Conservation (phyloP, 2,797 vertebrate genomes). For the Odontamblyopus lacepedii region DNA sequence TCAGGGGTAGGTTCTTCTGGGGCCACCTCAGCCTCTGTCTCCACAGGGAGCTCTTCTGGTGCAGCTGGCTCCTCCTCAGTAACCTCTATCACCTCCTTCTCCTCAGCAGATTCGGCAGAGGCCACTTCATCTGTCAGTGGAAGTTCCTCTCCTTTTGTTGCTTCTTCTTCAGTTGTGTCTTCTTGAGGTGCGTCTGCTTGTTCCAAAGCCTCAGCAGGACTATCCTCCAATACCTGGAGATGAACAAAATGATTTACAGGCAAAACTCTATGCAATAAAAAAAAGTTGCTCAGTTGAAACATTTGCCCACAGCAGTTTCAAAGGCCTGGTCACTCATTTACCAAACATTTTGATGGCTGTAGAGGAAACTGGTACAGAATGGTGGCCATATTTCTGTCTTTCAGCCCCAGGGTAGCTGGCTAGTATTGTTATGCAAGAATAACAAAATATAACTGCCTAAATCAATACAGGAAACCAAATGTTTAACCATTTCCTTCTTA, state of each 20-base stretch:
- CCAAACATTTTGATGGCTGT: not conserved
- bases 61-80: conserved; percentile 13
- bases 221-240: conserved; percentile 41
- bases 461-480: not conserved
- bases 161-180: conserved; percentile 19
- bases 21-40: conserved; percentile 28
- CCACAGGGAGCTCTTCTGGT: conserved; percentile 25
- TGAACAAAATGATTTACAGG: conserved; percentile 9
- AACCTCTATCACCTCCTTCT: conserved; percentile 12
- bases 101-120: conserved; percentile 11
- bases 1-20: conserved; percentile 27
- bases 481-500: too few relatives aligned
- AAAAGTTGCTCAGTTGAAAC: too few relatives aligned
- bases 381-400: not conserved
- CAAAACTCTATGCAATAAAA: too few relatives aligned
- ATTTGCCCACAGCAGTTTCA: too few relatives aligned
- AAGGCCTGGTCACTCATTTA: too few relatives aligned
- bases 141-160: not conserved
- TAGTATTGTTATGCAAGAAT: not conserved
- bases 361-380: not conserved
- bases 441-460: not conserved
- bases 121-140: conserved; percentile 8
- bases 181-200: conserved; percentile 24
- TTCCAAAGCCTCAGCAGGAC: conserved; percentile 25
- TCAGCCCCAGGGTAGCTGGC: not conserved